Evolutionary conservation across 2,113 vertebrate genomes (phyloP).

Genomic region (human (Homo sapiens)): DNA sequence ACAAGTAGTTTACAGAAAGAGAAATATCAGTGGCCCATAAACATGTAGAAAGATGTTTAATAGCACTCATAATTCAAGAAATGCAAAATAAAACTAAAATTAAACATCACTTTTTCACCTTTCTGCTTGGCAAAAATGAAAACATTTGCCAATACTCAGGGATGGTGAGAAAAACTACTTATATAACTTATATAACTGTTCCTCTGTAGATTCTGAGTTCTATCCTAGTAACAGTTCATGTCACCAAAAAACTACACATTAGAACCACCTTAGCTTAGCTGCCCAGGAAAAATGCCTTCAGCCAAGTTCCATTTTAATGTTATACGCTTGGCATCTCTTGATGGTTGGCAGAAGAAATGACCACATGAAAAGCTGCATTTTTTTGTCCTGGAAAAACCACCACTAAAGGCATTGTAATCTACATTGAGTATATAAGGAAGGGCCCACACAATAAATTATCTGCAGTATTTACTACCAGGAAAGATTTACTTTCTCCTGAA

Average conservation of each 20-base stretch:
- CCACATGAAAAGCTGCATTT: background rate
- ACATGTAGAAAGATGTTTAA: background rate
- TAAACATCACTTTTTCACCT: background rate
- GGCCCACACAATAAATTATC: background rate
- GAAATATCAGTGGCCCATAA: background rate
- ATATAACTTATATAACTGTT: background rate
- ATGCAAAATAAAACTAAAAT: background rate
- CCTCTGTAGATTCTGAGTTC: background rate
- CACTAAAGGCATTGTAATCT: background rate
- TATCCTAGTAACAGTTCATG: background rate
- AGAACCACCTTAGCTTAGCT: background rate
- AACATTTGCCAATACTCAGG: background rate
- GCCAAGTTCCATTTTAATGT: background rate
- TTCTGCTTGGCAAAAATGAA: background rate
- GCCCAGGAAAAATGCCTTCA: background rate
- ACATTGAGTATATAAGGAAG: background rate
- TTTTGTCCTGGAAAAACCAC: background rate
- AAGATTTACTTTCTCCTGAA: background rate
- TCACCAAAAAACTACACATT: background rate
- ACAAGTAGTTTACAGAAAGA: background rate
- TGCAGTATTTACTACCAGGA: background rate
- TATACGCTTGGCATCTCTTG: background rate
- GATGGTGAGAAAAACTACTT: background rate
- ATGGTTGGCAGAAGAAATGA: slow-evolving; percentile 35
- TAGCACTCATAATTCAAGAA: background rate